phyloP scores from a whole-genome alignment of 2,113 vertebrate genomes.

The Bos taurus region DNA sequence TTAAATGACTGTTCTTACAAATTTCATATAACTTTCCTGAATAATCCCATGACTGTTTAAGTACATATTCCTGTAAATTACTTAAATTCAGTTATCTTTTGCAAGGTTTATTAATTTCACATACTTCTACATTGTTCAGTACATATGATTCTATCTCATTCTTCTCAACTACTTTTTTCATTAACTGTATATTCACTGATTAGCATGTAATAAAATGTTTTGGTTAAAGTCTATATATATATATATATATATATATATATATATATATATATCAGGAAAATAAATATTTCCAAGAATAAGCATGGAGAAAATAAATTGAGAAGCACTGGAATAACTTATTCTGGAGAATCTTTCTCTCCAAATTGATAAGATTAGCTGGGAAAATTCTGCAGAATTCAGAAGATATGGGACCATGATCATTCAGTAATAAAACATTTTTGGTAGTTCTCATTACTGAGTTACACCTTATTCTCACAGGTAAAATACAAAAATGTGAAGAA shows the following conservation, averaged over 20 bases:
- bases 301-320: background rate
- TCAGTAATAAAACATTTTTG: background rate
- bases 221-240: background rate
- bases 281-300: background rate
- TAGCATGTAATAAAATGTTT: background rate
- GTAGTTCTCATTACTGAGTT: background rate
- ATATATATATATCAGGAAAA: background rate
- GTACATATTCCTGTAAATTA: background rate
- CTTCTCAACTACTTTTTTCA: background rate
- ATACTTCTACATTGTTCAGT: background rate
- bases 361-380: background rate
- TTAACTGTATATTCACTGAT: background rate
- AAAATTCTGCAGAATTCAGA: background rate
- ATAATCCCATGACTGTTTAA: background rate
- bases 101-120: background rate
- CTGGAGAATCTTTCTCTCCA: background rate
- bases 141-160: background rate
- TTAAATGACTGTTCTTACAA: background rate
- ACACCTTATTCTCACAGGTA: background rate
- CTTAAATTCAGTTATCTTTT: background rate
- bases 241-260: too few species aligned
- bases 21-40: background rate
- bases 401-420: background rate
- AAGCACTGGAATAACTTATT: background rate
- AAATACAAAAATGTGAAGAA: background rate